Conservation (phyloP, 2,113 vertebrate species). For the Triplophysa rosa region DNA sequence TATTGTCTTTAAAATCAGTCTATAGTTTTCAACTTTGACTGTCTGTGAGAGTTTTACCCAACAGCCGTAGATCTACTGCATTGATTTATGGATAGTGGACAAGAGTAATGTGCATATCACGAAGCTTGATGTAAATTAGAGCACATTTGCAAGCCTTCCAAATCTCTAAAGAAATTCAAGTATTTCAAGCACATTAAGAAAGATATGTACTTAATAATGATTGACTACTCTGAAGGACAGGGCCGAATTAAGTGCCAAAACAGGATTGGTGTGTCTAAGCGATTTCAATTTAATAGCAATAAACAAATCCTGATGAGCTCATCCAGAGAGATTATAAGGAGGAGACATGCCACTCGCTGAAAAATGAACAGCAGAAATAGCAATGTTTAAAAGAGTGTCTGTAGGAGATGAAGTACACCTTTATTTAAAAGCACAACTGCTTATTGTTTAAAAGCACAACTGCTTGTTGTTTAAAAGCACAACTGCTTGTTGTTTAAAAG, state of each 20-base stretch:
- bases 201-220: not conserved
- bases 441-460: too few relatives aligned
- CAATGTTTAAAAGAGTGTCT: not conserved
- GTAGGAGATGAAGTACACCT: not conserved
- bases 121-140: not conserved
- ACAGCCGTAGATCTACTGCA: not conserved
- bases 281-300: not conserved
- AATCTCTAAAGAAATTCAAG: not conserved
- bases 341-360: not conserved
- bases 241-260: not conserved
- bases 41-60: not conserved
- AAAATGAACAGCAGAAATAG: not conserved
- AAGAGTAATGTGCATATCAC: not conserved
- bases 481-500: too few relatives aligned
- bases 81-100: slow-evolving; percentile 22
- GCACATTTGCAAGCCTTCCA: not conserved
- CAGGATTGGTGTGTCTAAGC: not conserved
- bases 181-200: not conserved
- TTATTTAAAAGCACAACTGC: too few relatives aligned
- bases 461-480: too few relatives aligned
- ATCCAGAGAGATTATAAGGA: not conserved
- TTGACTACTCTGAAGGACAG: not conserved
- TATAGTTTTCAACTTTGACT: not conserved
- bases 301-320: not conserved
- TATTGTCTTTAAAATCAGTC: not conserved